phyloP scores from a whole-genome alignment of 1,140 invertebrate species.

The Brachionus rubens region DNA sequence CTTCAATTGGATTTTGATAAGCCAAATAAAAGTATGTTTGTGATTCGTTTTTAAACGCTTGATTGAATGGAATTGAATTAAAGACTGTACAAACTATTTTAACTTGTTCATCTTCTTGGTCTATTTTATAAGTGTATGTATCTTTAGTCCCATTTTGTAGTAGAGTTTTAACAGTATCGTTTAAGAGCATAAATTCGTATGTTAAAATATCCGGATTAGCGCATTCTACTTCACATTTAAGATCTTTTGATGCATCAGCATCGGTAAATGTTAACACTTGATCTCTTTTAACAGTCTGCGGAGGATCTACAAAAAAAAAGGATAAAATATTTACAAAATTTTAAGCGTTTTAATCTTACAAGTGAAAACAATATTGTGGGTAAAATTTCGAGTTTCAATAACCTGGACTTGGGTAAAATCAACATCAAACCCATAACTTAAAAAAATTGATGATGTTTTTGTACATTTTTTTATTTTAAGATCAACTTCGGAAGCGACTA shows the following conservation, averaged over 20 bases:
- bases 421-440: constrained; percentile 17
- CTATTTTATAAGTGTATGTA: neutral
- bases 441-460: neutral
- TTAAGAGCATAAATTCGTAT: neutral
- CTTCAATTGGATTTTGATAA: neutral
- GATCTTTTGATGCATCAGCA: neutral
- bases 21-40: constrained; percentile 2
- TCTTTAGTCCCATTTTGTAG: neutral
- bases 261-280: neutral
- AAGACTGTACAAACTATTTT: constrained; percentile 32
- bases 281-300: neutral
- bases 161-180: neutral
- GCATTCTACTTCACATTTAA: constrained; percentile 13
- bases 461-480: neutral
- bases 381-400: neutral
- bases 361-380: neutral
- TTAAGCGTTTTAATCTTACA: neutral
- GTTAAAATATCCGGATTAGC: constrained; percentile 23
- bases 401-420: neutral
- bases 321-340: neutral
- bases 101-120: neutral
- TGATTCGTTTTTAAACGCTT: neutral
- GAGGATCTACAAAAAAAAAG: neutral
- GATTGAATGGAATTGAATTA: neutral
- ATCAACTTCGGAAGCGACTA: neutral